Evolutionary conservation across 2,113 vertebrate genomes (phyloP), one percentile per base, ranked within the genome.

Genomic region (Macquaria australasica): DNA sequence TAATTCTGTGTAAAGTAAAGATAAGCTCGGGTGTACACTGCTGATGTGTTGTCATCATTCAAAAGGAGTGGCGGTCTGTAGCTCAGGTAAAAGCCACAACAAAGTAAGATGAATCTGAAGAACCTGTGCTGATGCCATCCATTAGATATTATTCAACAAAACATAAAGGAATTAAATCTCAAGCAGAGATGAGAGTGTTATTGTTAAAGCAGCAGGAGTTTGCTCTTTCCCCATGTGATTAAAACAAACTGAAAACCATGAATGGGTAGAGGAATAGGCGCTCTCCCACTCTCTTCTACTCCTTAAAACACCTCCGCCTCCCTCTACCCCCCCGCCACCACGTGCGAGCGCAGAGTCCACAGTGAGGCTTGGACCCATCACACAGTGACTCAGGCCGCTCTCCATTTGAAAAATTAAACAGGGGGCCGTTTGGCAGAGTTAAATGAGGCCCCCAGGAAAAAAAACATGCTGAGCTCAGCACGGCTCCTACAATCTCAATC

Each of bases 361-460:
- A 28, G 72, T 55, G 83, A 75, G 85, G 89, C 91, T 91, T 84
- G 88, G 88, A 90, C 83, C 82, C 89, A 80, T 89, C 91, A 62
- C 88, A 89, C 88, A 89, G 93, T 95, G 95, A 95, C 93, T 95
- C 94, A 94, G 94, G 89, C 89, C 79, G 77, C 89, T 91, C 89
- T 95, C 94, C 94, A 95, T 95, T 95, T 94, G 89, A 95, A 94
- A 95, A 94, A 95, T 95, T 93, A 95, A 94, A 95, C n/a, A 31
- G 77, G 71, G 51, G 89, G 82, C 48, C 31, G 55, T 82, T 91
- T 93, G 94, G 94, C 91, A 91, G 88, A 93, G 87, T 88, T 89
- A 93, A 95, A 95, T 93, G 91, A 95, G 90, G 87, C 89, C 84
- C 88, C 81, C 59, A 73, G 76, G 78, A 90, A 82, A 75, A 85